phyloP scores from a whole-genome alignment of 2,113 vertebrate species.

The Hypanus sabinus region DNA sequence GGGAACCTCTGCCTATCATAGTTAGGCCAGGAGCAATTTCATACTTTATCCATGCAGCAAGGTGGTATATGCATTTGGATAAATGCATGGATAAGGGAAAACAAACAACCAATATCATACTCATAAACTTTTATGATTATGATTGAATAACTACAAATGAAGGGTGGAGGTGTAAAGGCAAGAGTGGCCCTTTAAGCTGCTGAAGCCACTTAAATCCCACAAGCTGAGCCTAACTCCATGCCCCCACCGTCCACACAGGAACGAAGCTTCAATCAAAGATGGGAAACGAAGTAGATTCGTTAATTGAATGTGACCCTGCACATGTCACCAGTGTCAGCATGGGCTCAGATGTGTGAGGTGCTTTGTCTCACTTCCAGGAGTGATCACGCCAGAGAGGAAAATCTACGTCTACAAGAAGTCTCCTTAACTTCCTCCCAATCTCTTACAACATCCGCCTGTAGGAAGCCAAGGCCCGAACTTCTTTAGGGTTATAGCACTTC shows the following conservation, averaged over 20 bases:
- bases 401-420: neutral
- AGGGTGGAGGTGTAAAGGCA: neutral
- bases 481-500: neutral
- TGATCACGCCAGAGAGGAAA: neutral
- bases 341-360: conserved; percentile 5
- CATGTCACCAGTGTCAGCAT: neutral
- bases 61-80: too few relatives aligned
- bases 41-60: too few relatives aligned
- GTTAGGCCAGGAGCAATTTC: too few relatives aligned
- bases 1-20: too few relatives aligned
- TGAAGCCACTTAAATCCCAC: neutral
- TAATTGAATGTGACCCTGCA: neutral
- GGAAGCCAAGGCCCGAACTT: neutral
- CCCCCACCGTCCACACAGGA: neutral
- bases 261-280: neutral
- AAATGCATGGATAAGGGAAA: neutral
- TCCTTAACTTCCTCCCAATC: conserved; percentile 27
- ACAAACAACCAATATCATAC: neutral
- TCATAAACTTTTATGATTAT: neutral
- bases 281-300: neutral
- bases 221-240: too few relatives aligned
- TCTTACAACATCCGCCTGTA: conserved; percentile 17
- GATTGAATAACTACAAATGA: neutral
- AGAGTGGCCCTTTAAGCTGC: neutral
- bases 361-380: neutral